A percentile compares a stretch with the other conserved stretches of the same genome.
These are phyloP conservation scores for Tanytarsus gracilentus DNA, from an alignment of 2,888 invertebrate genomes.

Conservation along the genomic window DNA sequence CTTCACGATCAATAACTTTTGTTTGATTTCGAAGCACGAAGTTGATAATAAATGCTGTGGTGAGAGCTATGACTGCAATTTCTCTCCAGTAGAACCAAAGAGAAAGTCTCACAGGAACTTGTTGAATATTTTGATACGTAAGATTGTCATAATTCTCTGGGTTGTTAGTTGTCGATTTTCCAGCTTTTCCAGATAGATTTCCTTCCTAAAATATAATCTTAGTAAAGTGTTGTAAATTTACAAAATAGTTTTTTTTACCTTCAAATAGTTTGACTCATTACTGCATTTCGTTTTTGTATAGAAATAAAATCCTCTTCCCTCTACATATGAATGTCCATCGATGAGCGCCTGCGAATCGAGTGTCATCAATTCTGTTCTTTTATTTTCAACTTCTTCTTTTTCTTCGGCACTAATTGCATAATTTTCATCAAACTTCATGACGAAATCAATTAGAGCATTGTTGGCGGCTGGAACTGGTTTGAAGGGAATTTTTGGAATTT, in stretches of 20 bases:
- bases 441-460: constrained; percentile 36
- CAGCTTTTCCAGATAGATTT: constrained; percentile 34
- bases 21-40: constrained; percentile 46
- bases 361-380: constrained; percentile 43
- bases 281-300: constrained; percentile 52
- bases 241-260: too few relatives aligned
- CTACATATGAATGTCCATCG: constrained; percentile 61
- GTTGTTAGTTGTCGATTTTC: constrained; percentile 35
- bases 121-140: constrained; percentile 45
- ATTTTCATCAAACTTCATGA: constrained; percentile 30
- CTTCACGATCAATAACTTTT: constrained; percentile 38
- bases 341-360: constrained; percentile 57
- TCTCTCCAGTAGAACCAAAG: constrained; percentile 82
- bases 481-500: constrained; percentile 57
- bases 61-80: constrained; percentile 63
- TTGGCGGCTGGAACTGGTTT: constrained; percentile 56
- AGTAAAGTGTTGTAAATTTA: too few relatives aligned
- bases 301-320: constrained; percentile 73
- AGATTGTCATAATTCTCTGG: constrained; percentile 35
- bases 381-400: constrained; percentile 30
- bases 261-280: constrained; percentile 40
- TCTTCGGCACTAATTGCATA: constrained; percentile 34
- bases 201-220: constrained; percentile 35
- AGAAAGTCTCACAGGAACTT: constrained; percentile 56
- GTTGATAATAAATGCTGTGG: constrained; percentile 62